These are phyloP conservation scores for Agonopterix alstromeriana DNA, from an alignment of 2,888 invertebrate genomes.

Conservation along the genomic window DNA sequence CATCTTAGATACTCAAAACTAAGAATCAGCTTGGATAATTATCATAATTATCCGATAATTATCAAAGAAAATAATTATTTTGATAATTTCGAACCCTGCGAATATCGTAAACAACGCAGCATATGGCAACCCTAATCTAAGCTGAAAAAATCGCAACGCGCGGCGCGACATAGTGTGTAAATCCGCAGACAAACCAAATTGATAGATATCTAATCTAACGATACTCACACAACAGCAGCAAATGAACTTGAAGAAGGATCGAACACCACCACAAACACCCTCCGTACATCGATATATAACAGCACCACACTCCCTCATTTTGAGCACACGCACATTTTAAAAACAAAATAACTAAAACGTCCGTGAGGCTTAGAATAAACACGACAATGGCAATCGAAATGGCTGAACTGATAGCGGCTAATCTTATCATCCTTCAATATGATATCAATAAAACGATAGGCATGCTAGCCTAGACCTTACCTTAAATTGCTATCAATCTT, in stretches of 20 bases:
- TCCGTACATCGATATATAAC: slow-evolving; percentile 29
- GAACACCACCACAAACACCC: slow-evolving; percentile 31
- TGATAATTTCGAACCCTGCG: too few relatives aligned
- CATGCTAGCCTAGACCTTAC: slow-evolving; percentile 28
- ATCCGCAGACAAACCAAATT: background rate
- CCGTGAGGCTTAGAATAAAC: slow-evolving; percentile 24
- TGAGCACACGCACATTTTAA: slow-evolving; percentile 26
- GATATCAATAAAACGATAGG: slow-evolving; percentile 19
- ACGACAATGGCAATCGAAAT: slow-evolving; percentile 31
- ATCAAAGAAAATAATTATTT: too few relatives aligned
- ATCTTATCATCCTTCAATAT: slow-evolving; percentile 57
- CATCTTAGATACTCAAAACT: too few relatives aligned
- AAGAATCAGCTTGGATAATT: too few relatives aligned
- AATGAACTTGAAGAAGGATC: slow-evolving; percentile 25
- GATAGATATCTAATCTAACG: background rate
- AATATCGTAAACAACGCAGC: too few relatives aligned
- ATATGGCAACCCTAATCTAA: too few relatives aligned
- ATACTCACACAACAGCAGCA: slow-evolving; percentile 50
- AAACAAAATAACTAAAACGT: slow-evolving; percentile 14
- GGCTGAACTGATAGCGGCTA: slow-evolving; percentile 38
- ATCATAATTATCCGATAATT: too few relatives aligned
- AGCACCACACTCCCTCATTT: slow-evolving; percentile 37
- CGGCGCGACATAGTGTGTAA: too few relatives aligned
- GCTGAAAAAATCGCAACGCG: too few relatives aligned
- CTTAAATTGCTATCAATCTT: background rate